Percentiles rank a stretch among this genome's conserved stretches.
These are phyloP conservation scores for Drosophila hamatofila DNA, from an alignment of 2,888 invertebrate genomes.

Conservation along the genomic window DNA sequence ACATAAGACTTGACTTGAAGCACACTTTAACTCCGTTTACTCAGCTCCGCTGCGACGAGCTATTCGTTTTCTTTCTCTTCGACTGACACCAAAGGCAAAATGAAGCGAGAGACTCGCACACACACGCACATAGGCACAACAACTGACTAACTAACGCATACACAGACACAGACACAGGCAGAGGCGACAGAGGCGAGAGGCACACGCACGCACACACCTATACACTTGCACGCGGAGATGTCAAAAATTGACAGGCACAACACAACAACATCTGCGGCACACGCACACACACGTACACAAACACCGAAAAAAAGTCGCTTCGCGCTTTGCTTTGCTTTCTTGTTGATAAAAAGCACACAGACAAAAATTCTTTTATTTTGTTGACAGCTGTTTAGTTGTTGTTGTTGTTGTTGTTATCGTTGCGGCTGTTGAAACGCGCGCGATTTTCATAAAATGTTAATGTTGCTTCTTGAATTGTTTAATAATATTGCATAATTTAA, in stretches of 20 bases:
- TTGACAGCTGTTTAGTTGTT: conserved; percentile 49
- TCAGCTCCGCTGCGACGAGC: neutral
- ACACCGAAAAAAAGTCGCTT: conserved; percentile 36
- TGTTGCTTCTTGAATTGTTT: conserved; percentile 21
- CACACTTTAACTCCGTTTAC: conserved; percentile 14
- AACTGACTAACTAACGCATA: conserved; percentile 14
- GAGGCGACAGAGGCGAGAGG: neutral
- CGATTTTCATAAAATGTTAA: conserved; percentile 46
- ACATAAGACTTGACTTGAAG: conserved; percentile 31
- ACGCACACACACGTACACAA: neutral
- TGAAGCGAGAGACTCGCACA: conserved; percentile 42
- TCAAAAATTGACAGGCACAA: conserved; percentile 51
- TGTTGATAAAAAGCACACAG: conserved; percentile 34
- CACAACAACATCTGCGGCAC: conserved; percentile 19
- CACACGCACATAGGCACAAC: conserved; percentile 31
- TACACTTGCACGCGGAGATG: conserved; percentile 39
- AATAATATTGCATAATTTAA: conserved; percentile 56
- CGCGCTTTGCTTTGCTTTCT: conserved; percentile 19
- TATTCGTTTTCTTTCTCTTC: conserved; percentile 38
- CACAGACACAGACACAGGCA: too few species aligned
- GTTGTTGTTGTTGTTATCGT: conserved; percentile 14
- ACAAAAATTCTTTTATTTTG: conserved; percentile 28
- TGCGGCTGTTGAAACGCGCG: conserved; percentile 45
- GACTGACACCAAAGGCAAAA: conserved; percentile 38
- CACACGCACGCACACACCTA: conserved; percentile 7